Conservation (phyloP, 1,140 invertebrate species). For the Drosophila oshimai region DNA sequence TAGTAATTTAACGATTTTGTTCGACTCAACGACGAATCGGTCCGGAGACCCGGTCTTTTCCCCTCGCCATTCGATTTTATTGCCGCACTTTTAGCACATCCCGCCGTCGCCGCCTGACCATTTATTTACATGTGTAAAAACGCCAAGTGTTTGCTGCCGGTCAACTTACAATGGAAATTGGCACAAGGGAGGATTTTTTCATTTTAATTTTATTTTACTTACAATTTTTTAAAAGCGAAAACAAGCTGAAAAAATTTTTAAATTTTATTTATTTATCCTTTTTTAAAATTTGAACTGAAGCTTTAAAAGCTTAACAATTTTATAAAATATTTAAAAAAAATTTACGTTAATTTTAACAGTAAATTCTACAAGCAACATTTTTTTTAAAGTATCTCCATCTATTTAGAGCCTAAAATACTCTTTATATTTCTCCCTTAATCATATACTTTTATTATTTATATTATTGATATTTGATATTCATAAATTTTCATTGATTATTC, state of each 20-base stretch:
- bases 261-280: slow-evolving; percentile 34
- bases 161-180: slow-evolving; percentile 51
- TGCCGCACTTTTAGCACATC: slow-evolving; percentile 72
- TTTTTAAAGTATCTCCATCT: too few species aligned
- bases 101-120: slow-evolving; percentile 15
- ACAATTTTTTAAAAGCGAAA: neutral
- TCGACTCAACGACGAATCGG: slow-evolving; percentile 44
- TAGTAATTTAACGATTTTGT: slow-evolving; percentile 78
- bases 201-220: neutral
- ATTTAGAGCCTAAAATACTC: too few species aligned
- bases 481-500: too few species aligned
- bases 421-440: too few species aligned
- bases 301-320: too few species aligned
- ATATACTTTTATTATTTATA: too few species aligned
- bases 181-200: slow-evolving; percentile 33
- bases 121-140: slow-evolving; percentile 47
- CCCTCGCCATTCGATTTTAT: slow-evolving; percentile 46
- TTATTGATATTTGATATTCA: too few species aligned
- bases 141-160: slow-evolving; percentile 29
- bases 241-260: slow-evolving; percentile 5
- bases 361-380: too few species aligned
- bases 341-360: too few species aligned
- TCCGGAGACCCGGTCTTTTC: neutral
- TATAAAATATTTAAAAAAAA: too few species aligned
- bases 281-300: too few species aligned